Evolutionary conservation across 2,797 vertebrate genomes (phyloP).

Genomic region (Antennarius maculatus): DNA sequence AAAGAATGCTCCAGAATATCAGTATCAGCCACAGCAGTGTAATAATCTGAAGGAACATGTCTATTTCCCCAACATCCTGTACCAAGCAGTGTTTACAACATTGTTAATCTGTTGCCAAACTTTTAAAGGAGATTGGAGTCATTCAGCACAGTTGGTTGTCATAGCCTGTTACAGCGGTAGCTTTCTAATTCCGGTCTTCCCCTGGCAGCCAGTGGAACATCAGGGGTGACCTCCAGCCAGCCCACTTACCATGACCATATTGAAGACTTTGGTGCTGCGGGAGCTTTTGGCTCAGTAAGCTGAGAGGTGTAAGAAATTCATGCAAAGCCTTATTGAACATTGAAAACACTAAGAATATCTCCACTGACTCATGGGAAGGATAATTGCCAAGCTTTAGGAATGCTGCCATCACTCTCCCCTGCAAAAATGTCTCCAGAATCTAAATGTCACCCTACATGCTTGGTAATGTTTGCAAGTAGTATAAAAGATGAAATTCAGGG

Average conservation of each 20-base stretch:
- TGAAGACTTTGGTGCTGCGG: constrained; percentile 68
- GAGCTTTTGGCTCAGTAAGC: constrained; percentile 62
- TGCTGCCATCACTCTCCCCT: constrained; percentile 48
- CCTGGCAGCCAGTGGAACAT: constrained; percentile 58
- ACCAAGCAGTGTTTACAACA: constrained; percentile 59
- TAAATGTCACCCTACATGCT: constrained; percentile 40
- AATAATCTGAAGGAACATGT: constrained; percentile 54
- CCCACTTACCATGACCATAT: constrained; percentile 67
- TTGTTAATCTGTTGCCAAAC: constrained; percentile 62
- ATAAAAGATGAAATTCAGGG: constrained; percentile 22
- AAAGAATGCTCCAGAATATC: constrained; percentile 51
- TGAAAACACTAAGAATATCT: constrained; percentile 66
- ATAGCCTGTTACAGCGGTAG: constrained; percentile 49
- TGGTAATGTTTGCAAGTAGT: constrained; percentile 29
- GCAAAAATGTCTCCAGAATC: constrained; percentile 46
- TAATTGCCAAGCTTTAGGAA: constrained; percentile 56
- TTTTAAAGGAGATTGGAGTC: constrained; percentile 61
- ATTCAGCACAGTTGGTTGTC: constrained; percentile 45
- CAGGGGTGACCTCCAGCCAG: constrained; percentile 68
- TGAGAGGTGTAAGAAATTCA: constrained; percentile 66
- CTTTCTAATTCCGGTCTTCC: constrained; percentile 68
- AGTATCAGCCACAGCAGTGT: constrained; percentile 30
- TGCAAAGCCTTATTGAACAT: constrained; percentile 72
- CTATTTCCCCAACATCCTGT: constrained; percentile 53
- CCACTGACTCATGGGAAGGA: constrained; percentile 54